Conservation (phyloP, 1,140 invertebrate species). For the Cecropterus lyciades region DNA sequence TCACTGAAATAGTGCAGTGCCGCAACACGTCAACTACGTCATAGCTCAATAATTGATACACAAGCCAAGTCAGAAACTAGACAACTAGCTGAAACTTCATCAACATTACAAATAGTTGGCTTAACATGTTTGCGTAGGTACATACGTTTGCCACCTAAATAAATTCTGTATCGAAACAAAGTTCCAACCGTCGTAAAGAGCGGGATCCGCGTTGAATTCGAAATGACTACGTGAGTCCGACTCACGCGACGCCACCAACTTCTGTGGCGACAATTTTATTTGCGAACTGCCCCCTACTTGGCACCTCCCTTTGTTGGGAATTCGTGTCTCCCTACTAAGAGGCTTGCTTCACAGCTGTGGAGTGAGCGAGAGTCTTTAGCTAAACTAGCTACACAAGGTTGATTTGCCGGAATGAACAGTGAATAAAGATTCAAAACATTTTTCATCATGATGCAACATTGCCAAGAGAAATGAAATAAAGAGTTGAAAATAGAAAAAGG, state of each 20-base stretch:
- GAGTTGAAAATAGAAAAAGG: too few species aligned
- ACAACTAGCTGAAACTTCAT: slow-evolving; percentile 17
- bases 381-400: too few species aligned
- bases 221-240: slow-evolving; percentile 62
- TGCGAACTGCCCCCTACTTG: slow-evolving; percentile 58
- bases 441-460: too few species aligned
- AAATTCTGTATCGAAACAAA: slow-evolving; percentile 67
- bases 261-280: slow-evolving; percentile 71
- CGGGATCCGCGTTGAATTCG: slow-evolving; percentile 58
- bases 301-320: slow-evolving; percentile 63
- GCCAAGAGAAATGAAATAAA: too few species aligned
- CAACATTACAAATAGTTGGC: slow-evolving; percentile 33
- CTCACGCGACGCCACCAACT: slow-evolving; percentile 45
- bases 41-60: slow-evolving; percentile 12
- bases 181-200: slow-evolving; percentile 48
- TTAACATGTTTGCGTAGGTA: slow-evolving; percentile 27
- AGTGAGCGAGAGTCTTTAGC: slow-evolving; percentile 3
- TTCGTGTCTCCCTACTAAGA: slow-evolving; percentile 32
- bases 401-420: too few species aligned
- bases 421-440: too few species aligned
- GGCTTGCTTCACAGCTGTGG: slow-evolving; percentile 10
- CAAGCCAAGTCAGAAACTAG: slow-evolving; percentile 3
- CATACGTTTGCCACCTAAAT: slow-evolving; percentile 42
- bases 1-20: not conserved
- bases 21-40: not conserved